Conservation (phyloP, 1,140 invertebrate genomes). For the Armadillidium nasatum region DNA sequence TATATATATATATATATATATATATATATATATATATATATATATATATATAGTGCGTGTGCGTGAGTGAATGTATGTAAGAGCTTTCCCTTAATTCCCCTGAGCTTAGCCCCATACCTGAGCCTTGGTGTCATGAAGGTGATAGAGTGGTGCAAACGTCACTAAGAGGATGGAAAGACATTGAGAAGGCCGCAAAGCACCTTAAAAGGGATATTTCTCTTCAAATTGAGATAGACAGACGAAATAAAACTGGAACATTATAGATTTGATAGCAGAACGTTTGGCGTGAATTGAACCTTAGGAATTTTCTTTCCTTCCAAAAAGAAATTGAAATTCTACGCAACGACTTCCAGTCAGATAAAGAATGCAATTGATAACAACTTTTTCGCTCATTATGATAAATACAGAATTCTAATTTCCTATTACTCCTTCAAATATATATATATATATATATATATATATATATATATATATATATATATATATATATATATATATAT, state of each 20-base stretch:
- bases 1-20: too few relatives aligned
- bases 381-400: neutral
- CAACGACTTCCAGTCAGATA: too few relatives aligned
- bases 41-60: too few relatives aligned
- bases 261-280: neutral
- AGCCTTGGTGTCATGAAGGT: neutral
- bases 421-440: neutral
- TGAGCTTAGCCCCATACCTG: neutral
- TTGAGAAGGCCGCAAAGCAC: neutral
- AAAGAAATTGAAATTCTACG: too few relatives aligned
- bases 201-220: neutral
- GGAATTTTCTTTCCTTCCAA: too few relatives aligned
- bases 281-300: too few relatives aligned
- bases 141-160: neutral
- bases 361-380: neutral
- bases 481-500: too few relatives aligned
- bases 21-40: too few relatives aligned
- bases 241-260: neutral
- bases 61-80: too few relatives aligned
- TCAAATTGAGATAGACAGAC: conserved; percentile 4
- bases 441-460: conserved; percentile 15
- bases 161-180: neutral
- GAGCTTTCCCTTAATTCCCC: neutral
- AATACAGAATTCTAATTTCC: neutral
- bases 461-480: conserved; percentile 2